Percentiles rank a stretch among this genome's conserved stretches.
phyloP scores from a whole-genome alignment of 2,888 invertebrate genomes.

The Erpobdella octoculata region DNA sequence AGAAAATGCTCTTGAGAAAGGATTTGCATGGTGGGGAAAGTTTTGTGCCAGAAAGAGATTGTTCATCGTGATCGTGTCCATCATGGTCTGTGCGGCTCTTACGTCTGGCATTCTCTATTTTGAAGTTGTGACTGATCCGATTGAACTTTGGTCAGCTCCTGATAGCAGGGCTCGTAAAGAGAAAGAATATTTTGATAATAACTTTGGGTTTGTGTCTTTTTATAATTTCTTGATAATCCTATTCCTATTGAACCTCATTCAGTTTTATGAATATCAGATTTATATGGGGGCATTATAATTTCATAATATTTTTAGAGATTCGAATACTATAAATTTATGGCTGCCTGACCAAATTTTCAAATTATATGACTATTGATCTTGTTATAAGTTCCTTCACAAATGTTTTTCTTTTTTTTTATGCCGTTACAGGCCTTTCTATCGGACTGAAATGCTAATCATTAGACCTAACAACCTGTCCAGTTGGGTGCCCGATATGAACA shows the following conservation, averaged over 20 bases:
- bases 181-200: constrained; percentile 78
- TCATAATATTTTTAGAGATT: not conserved
- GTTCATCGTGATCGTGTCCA: constrained; percentile 30
- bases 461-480: constrained; percentile 51
- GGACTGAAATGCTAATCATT: constrained; percentile 82
- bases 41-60: constrained; percentile 70
- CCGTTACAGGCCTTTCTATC: constrained; percentile 50
- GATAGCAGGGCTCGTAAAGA: constrained; percentile 77
- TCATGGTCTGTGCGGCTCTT: constrained; percentile 32
- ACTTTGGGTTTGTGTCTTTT: constrained; percentile 61
- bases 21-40: constrained; percentile 48
- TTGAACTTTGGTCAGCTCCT: constrained; percentile 91
- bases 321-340: not conserved
- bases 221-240: not conserved
- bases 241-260: too few relatives aligned
- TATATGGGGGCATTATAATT: not conserved
- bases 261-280: too few relatives aligned
- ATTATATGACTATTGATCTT: too few relatives aligned
- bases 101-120: constrained; percentile 56
- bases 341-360: not conserved
- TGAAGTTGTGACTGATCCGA: constrained; percentile 84
- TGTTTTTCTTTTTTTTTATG: too few relatives aligned
- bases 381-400: too few relatives aligned
- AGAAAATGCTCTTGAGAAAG: constrained; percentile 23
- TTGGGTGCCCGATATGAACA: constrained; percentile 53